Evolutionary conservation across 1,140 invertebrate species (phyloP).

Genomic region (Chionoecetes opilio): DNA sequence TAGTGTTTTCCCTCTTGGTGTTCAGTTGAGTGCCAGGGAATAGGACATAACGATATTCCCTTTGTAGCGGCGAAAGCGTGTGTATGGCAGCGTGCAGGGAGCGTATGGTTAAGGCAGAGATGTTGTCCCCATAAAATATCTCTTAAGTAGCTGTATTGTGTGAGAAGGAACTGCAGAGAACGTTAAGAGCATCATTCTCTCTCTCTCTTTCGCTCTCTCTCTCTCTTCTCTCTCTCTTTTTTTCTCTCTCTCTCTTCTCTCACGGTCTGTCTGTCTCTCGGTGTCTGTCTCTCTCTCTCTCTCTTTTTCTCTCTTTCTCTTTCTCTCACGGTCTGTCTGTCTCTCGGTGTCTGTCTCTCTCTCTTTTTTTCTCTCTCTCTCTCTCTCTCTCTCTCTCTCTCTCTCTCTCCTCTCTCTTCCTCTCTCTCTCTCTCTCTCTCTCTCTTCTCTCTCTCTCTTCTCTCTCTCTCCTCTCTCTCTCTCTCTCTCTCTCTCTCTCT

Average conservation of each 20-base stretch:
- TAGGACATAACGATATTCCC: not conserved
- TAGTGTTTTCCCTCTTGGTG: not conserved
- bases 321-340: no score
- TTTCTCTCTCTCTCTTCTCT: not conserved
- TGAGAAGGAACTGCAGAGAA: not conserved
- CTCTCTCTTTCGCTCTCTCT: not conserved
- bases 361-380: no score
- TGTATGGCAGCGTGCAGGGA: not conserved
- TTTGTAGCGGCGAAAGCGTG: not conserved
- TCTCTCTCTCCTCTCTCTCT: constrained; percentile 18
- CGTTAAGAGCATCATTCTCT: not conserved
- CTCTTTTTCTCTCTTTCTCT: no score
- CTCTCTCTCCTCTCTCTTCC: no score
- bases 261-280: no score
- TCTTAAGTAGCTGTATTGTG: not conserved
- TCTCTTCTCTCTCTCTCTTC: constrained; percentile 19
- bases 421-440: not conserved
- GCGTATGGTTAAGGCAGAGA: not conserved
- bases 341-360: no score
- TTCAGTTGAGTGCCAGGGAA: no score
- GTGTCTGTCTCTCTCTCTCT: no score
- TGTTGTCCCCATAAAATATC: not conserved
- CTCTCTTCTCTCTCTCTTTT: constrained; percentile 7
- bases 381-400: no score
- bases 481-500: constrained; percentile 25